Conservation (phyloP, 2,888 invertebrate genomes). For the Ichneumon xanthorius region DNA sequence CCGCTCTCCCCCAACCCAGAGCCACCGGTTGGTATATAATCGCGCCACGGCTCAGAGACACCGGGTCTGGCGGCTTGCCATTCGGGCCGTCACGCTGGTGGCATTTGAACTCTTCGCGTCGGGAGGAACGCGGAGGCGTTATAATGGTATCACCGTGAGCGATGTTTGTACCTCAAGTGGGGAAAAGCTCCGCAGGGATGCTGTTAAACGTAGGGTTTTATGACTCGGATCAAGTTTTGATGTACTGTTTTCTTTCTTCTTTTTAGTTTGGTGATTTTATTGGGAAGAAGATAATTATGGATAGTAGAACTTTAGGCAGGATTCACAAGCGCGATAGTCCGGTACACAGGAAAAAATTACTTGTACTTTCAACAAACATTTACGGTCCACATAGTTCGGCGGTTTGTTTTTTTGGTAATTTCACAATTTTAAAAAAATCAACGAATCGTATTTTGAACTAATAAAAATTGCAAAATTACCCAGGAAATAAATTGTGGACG, state of each 20-base stretch:
- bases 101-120: conserved; percentile 58
- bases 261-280: background rate
- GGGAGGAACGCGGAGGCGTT: conserved; percentile 20
- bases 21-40: background rate
- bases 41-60: conserved; percentile 25
- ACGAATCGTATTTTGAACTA: background rate
- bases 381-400: too few species aligned
- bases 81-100: conserved; percentile 46
- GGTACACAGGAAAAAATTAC: too few species aligned
- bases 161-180: conserved; percentile 18
- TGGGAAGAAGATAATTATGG: conserved; percentile 2
- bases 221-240: conserved; percentile 3
- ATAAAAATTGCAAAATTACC: too few species aligned
- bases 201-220: conserved; percentile 35
- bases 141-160: conserved; percentile 38
- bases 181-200: conserved; percentile 33
- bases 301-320: background rate
- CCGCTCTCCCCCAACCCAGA: background rate
- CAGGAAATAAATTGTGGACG: too few species aligned
- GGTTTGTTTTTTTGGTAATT: background rate
- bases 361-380: too few species aligned
- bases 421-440: background rate
- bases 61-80: conserved; percentile 55
- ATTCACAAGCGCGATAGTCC: too few species aligned
- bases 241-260: background rate